Percentiles rank a stretch among this genome's conserved stretches.
phyloP scores from a whole-genome alignment of 2,888 invertebrate species.

The Agrochola litura region DNA sequence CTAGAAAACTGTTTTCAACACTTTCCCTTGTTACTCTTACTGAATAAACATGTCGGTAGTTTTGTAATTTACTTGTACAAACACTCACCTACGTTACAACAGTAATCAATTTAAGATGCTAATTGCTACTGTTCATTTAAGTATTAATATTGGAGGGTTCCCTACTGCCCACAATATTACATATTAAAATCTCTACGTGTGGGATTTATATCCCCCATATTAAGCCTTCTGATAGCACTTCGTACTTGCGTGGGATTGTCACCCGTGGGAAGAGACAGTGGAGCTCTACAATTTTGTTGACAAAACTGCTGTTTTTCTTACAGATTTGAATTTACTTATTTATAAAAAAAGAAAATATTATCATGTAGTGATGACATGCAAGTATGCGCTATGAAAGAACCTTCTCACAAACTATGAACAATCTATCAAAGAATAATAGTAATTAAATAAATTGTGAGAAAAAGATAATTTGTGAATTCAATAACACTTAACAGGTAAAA shows the following conservation, averaged over 20 bases:
- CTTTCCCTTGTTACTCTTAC: neutral
- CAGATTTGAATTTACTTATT: neutral
- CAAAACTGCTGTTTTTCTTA: neutral
- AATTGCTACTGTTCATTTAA: neutral
- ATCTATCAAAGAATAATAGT: neutral
- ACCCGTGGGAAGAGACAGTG: neutral
- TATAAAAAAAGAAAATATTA: too few relatives aligned
- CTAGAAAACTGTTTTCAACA: conserved; percentile 11
- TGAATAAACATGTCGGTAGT: neutral
- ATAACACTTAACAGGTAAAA: neutral
- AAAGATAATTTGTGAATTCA: neutral
- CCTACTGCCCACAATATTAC: conserved; percentile 9
- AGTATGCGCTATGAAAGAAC: neutral
- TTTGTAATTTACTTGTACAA: neutral
- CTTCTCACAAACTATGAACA: neutral
- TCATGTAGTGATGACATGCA: neutral
- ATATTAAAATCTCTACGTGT: conserved; percentile 12
- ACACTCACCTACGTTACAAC: neutral
- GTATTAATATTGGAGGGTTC: neutral
- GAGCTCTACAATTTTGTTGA: neutral
- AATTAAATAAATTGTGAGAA: neutral
- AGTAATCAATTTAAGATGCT: conserved; percentile 1
- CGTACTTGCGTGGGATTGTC: neutral
- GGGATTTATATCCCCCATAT: neutral
- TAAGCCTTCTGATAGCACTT: neutral